phyloP scores from a whole-genome alignment of 64 coral and sea anemone species.

The Stylophora pistillata region DNA sequence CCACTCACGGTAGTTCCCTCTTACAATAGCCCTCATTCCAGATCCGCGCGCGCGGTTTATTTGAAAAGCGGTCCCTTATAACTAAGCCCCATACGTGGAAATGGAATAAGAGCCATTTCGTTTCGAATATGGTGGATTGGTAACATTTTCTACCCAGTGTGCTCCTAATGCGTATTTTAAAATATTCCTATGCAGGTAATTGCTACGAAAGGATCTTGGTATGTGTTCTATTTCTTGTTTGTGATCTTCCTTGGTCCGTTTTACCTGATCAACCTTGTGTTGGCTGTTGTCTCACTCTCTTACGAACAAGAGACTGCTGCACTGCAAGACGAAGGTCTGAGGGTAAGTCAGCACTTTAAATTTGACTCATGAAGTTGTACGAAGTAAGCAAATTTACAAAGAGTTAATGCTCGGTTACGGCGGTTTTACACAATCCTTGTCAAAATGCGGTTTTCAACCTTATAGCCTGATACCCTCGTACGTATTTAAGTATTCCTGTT shows the following conservation, averaged over 20 bases:
- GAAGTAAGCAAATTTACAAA: too few relatives aligned
- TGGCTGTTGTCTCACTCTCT: conserved; percentile 91
- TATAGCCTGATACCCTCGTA: too few relatives aligned
- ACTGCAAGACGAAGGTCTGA: conserved; percentile 70
- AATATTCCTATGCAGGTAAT: conserved; percentile 60
- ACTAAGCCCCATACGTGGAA: too few relatives aligned
- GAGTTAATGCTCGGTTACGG: too few relatives aligned
- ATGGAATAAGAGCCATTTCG: too few relatives aligned
- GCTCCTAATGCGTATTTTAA: background rate
- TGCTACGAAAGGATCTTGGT: conserved; percentile 81
- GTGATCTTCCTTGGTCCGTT: conserved; percentile 95
- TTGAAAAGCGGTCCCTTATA: too few relatives aligned
- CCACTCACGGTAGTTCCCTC: too few relatives aligned
- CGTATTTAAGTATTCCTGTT: background rate
- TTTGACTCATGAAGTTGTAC: background rate
- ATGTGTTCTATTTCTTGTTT: conserved; percentile 85
- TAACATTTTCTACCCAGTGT: too few relatives aligned
- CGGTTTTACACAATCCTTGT: too few relatives aligned
- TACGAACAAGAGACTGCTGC: conserved; percentile 92
- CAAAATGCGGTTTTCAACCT: too few relatives aligned
- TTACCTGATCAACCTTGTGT: conserved; percentile 92
- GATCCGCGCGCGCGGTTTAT: too few relatives aligned
- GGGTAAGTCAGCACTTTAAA: conserved; percentile 33
- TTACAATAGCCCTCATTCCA: too few relatives aligned
- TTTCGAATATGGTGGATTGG: background rate